Conservation (phyloP, 2,888 invertebrate genomes). For the Dendrolimus pini region DNA sequence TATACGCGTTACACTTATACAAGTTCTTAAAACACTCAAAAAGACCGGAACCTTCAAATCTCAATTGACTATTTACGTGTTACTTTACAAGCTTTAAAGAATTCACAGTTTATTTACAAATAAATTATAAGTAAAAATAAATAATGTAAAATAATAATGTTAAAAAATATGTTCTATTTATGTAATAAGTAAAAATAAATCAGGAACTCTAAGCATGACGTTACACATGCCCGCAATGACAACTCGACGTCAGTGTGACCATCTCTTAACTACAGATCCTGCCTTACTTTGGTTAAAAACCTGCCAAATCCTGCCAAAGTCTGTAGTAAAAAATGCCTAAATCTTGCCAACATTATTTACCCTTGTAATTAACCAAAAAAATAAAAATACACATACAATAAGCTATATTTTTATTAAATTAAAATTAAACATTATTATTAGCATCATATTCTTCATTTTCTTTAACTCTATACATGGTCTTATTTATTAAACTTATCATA, state of each 20-base stretch:
- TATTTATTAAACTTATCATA: no score
- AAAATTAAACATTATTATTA: no score
- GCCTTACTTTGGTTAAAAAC: no score
- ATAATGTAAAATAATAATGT: conserved; percentile 13
- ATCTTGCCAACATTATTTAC: no score
- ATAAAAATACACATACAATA: no score
- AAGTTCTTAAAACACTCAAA: conserved; percentile 12
- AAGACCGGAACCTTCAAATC: conserved; percentile 15
- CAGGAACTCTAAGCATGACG: conserved; percentile 20
- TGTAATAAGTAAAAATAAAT: conserved; percentile 8
- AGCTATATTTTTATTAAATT: no score
- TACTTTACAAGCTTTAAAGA: background rate
- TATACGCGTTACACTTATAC: conserved; percentile 26
- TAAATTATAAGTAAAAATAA: conserved; percentile 11
- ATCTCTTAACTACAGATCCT: no score
- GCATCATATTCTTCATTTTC: no score
- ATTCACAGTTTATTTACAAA: conserved; percentile 8
- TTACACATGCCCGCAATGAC: conserved; percentile 17
- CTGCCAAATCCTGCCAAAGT: no score
- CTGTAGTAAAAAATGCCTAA: no score
- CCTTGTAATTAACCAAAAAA: no score
- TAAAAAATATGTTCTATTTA: conserved; percentile 11
- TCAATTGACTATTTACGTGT: background rate
- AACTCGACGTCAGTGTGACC: conserved; percentile 29
- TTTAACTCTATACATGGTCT: no score